phyloP scores from a whole-genome alignment of 2,113 vertebrate species.

The Dasyornis broadbenti region DNA sequence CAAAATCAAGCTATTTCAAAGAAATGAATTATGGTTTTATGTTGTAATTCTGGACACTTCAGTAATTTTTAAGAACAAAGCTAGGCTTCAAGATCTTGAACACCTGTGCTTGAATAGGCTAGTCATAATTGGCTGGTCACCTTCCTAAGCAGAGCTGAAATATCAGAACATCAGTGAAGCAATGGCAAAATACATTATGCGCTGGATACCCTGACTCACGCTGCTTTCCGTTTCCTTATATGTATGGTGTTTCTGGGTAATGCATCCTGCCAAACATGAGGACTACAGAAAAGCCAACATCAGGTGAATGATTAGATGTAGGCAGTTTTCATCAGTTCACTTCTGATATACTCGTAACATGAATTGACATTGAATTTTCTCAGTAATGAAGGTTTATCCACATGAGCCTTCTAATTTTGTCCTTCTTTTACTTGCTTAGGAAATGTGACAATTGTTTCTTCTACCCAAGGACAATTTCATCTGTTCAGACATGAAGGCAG shows the following conservation, averaged over 20 bases:
- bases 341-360: background rate
- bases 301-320: background rate
- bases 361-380: background rate
- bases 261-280: background rate
- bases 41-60: background rate
- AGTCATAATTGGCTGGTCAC: background rate
- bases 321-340: background rate
- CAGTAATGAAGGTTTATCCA: background rate
- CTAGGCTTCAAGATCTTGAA: background rate
- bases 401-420: background rate
- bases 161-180: background rate
- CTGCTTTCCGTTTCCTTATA: background rate
- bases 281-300: background rate
- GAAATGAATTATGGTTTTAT: background rate
- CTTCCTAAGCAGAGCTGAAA: background rate
- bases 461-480: background rate
- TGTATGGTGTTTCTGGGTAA: background rate
- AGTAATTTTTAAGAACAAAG: background rate
- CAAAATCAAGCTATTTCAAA: background rate
- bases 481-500: background rate
- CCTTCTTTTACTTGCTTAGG: background rate
- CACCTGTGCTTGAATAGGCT: background rate
- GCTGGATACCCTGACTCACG: background rate
- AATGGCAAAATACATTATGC: background rate
- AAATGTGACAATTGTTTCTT: background rate